phyloP scores from a whole-genome alignment of 2,797 vertebrate species.

The Leuciscus waleckii region DNA sequence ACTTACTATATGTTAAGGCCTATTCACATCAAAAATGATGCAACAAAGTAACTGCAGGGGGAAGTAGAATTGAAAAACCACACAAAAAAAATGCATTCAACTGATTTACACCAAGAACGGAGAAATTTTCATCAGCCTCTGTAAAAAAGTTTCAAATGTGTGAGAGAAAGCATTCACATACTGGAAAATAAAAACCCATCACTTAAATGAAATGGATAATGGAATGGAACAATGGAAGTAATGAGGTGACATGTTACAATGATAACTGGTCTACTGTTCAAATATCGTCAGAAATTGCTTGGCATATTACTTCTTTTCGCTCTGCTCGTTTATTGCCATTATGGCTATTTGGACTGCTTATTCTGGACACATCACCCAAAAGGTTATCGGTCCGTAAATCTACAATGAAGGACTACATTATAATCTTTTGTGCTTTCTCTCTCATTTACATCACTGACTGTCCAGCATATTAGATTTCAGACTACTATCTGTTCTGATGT shows the following conservation, averaged over 20 bases:
- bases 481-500: neutral
- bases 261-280: neutral
- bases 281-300: neutral
- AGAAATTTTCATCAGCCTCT: conserved; percentile 10
- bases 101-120: neutral
- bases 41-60: neutral
- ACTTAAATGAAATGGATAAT: conserved; percentile 15
- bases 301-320: neutral
- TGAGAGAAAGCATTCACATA: neutral
- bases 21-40: conserved; percentile 26
- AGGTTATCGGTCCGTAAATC: neutral
- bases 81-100: neutral
- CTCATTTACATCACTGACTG: neutral
- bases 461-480: neutral
- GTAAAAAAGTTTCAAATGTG: neutral
- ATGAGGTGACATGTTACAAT: neutral
- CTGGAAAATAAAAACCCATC: neutral
- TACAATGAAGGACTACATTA: neutral
- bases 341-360: neutral
- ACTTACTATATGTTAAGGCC: neutral
- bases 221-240: conserved; percentile 5
- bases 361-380: neutral
- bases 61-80: neutral
- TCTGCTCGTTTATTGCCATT: neutral
- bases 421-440: neutral